Base-by-base conservation (phyloP, 2,888 invertebrate genomes). In the Trachelus iudaicus region DNA sequence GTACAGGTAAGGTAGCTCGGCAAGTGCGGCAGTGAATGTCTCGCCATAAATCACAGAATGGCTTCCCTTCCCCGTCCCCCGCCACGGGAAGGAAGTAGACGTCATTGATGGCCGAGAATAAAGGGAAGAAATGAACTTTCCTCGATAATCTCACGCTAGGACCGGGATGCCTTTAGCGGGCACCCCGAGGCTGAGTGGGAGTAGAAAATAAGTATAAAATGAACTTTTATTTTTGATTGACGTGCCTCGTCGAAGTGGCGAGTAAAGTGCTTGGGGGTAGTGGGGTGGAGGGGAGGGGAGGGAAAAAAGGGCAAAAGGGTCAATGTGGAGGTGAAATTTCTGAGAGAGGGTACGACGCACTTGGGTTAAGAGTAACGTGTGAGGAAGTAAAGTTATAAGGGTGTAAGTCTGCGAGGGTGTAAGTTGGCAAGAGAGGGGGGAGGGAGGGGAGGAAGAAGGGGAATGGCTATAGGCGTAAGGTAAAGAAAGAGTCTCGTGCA, bases 261-360 rank as follows among this genome's bases (percentile, higher is more conserved):
- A 56, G 56, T 56, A 56, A 56, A 56, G 56, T 56, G 56, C 56
- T 56, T n/a, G 78, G 33, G 30, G 31, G 31, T 23, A 35, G n/a
- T 3, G 74, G 34, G 68, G 73, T 34, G 73, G 68, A 73, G 34
- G 68, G 73, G 37, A 69, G 68, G 15, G 40, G 40, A 31, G 56
- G 69, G 35, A 12, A 75, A 69, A 76, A 56, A 40, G n/a, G 56
- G 40, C 35, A 75, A 74, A 69, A 37, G 75, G 34, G 73, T 77
- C 71, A 76, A 73, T 80, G 75, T 77, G 76, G 81, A 77, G 83
- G 75, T 83, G 84, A 81, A 86, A 87, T 85, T 86, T 86, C 82
- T 84, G 71, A 79, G 78, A 83, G 84, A 71, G 71, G 34, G 34
- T 30, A 34, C 56, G 34, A 83, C 86, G 87, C 87, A 88, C 87